Evolutionary conservation across 2,797 vertebrate species (phyloP).

Genomic region (Pteropus rufus): DNA sequence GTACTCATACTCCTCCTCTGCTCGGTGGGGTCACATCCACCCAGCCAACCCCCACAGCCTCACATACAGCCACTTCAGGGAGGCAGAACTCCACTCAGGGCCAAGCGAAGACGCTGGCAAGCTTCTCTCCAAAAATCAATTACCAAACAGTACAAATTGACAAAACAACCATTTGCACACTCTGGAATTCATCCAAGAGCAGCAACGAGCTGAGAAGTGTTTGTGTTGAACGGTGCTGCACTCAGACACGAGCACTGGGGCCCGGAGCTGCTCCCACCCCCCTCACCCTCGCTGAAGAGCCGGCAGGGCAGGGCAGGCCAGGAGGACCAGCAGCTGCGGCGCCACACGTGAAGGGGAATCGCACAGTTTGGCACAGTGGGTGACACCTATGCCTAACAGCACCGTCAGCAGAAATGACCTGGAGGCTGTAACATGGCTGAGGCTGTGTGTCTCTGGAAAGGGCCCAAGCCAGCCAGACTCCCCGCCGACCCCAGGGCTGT

Average conservation of each 20-base stretch:
- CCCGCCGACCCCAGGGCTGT: accelerated
- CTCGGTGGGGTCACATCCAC: background rate
- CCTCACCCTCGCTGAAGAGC: no score
- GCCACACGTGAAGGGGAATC: accelerated
- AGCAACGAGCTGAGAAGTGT: background rate
- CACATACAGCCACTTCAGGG: background rate
- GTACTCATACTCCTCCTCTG: background rate
- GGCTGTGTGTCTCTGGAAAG: no score
- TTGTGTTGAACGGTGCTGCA: background rate
- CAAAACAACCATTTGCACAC: background rate
- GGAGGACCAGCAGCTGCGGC: background rate
- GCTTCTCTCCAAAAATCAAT: background rate
- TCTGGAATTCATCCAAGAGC: background rate
- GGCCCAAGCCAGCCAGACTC: background rate
- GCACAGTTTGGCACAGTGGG: background rate
- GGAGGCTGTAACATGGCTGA: background rate
- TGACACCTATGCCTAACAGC: accelerated
- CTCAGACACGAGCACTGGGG: no score
- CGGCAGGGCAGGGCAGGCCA: background rate
- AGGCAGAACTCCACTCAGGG: background rate
- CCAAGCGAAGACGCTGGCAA: background rate
- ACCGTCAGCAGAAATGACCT: background rate
- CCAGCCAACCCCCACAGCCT: background rate
- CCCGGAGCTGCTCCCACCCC: background rate
- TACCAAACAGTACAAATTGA: background rate